Percentiles rank a stretch among this genome's conserved stretches.
Conservation (phyloP, 1,140 invertebrate genomes). For the Drosophila navojoa region DNA sequence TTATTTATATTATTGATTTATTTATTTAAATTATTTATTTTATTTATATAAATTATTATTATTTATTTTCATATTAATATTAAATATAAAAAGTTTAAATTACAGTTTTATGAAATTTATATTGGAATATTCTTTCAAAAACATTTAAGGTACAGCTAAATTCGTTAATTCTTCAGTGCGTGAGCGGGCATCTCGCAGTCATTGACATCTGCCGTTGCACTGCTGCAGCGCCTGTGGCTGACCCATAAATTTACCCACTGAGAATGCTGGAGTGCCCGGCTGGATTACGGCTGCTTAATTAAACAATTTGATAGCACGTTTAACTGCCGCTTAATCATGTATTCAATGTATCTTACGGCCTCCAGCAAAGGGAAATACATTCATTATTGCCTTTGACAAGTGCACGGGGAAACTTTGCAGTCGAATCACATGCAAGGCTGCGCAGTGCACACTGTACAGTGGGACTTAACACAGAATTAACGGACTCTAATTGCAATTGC, state of each 20-base stretch:
- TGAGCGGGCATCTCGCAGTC: background rate
- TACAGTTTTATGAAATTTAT: background rate
- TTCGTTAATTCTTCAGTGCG: too few relatives aligned
- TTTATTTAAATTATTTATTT: too few relatives aligned
- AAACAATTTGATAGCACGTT: conserved; percentile 34
- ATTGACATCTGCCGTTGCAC: conserved; percentile 11
- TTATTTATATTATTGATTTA: too few relatives aligned
- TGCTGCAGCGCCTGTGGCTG: conserved; percentile 6
- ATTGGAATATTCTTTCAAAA: background rate
- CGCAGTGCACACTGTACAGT: conserved; percentile 31
- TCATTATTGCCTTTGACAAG: conserved; percentile 6
- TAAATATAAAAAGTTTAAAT: too few relatives aligned
- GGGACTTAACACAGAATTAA: conserved; percentile 1
- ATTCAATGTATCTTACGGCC: conserved; percentile 19
- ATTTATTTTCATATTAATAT: too few relatives aligned
- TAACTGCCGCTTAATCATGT: conserved; percentile 36
- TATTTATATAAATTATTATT: too few relatives aligned
- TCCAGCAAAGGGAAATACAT: background rate
- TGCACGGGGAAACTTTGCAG: conserved; percentile 7
- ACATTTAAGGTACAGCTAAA: too few relatives aligned
- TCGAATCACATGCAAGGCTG: conserved; percentile 24
- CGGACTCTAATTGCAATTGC: background rate
- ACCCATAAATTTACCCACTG: conserved; percentile 48
- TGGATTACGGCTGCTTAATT: conserved; percentile 42
- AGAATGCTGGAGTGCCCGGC: conserved; percentile 23